Conservation (phyloP, 2,113 vertebrate genomes). For the Pygathrix nemaeus region DNA sequence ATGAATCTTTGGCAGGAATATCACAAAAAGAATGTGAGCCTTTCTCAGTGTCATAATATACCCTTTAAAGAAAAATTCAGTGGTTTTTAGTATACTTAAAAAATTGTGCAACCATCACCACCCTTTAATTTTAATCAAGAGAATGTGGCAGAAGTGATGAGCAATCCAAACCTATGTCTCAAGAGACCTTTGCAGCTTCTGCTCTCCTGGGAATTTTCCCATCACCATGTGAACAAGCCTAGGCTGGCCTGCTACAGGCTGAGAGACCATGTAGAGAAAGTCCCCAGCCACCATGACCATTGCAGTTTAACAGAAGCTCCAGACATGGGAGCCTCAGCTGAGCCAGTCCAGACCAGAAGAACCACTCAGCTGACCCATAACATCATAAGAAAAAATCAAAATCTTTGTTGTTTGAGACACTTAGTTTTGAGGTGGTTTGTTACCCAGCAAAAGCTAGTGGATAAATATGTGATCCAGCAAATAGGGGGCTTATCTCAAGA, state of each 20-base stretch:
- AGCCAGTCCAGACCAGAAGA: not conserved
- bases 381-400: not conserved
- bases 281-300: accelerated
- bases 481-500: not conserved
- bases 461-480: not conserved
- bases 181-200: not conserved
- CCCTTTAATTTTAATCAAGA: not conserved
- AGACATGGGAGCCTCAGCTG: not conserved
- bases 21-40: not conserved
- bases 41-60: not conserved
- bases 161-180: not conserved
- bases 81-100: not conserved
- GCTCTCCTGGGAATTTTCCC: not conserved
- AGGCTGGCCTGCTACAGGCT: not conserved
- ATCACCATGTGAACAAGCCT: not conserved
- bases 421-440: not conserved
- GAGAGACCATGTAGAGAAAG: not conserved
- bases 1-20: not conserved
- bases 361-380: not conserved
- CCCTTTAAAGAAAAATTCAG: not conserved
- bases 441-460: not conserved
- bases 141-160: not conserved
- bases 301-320: not conserved
- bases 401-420: not conserved
- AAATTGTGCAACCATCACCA: not conserved